These are phyloP conservation scores for Lanius collurio DNA, from an alignment of 2,113 vertebrate genomes.

Conservation along the genomic window DNA sequence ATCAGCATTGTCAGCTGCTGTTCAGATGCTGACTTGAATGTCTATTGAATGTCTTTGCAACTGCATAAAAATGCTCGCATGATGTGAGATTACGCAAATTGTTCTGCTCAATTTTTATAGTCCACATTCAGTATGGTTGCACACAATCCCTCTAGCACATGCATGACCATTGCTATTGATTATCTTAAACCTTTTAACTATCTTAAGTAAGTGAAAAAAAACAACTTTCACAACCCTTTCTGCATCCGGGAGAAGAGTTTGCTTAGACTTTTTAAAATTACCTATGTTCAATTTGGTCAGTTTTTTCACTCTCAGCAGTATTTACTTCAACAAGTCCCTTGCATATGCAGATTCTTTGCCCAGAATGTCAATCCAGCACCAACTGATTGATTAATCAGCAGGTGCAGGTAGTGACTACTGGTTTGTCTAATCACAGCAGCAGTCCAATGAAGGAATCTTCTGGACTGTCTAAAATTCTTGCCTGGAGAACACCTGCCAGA, in stretches of 20 bases:
- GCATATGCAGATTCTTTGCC: background rate
- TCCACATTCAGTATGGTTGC: background rate
- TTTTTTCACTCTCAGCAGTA: background rate
- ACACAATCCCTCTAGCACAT: background rate
- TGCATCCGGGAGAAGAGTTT: background rate
- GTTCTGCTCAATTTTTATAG: background rate
- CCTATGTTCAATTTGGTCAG: fast-evolving
- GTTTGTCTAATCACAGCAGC: background rate
- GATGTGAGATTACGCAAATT: background rate
- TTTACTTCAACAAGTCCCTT: background rate
- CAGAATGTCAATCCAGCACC: background rate
- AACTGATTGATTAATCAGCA: background rate
- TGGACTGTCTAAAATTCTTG: background rate
- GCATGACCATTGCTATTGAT: background rate
- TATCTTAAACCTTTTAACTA: background rate
- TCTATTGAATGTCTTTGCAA: background rate
- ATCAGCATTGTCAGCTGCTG: background rate
- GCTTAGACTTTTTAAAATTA: background rate
- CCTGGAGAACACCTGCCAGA: background rate
- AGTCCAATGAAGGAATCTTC: background rate
- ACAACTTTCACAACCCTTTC: fast-evolving
- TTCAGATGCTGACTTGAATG: background rate
- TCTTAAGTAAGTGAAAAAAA: background rate
- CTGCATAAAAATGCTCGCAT: background rate
- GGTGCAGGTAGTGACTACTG: background rate